Percentiles rank a stretch among this genome's conserved stretches.
phyloP scores from a whole-genome alignment of 2,113 vertebrate species.

The Rattus rattus region DNA sequence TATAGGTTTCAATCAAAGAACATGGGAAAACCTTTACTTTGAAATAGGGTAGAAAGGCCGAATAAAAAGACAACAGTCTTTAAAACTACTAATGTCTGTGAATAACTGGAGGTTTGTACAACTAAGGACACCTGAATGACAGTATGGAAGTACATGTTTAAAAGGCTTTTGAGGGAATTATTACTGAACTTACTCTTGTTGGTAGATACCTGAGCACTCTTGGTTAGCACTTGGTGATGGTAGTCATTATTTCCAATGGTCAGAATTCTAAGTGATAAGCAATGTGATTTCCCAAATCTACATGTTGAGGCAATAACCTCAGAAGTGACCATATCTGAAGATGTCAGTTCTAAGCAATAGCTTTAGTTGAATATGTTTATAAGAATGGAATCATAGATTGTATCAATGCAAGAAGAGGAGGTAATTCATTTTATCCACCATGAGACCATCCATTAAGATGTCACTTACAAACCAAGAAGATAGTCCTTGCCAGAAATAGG shows the following conservation, averaged over 20 bases:
- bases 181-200: not conserved
- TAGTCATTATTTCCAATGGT: not conserved
- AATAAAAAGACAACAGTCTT: not conserved
- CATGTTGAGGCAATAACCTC: not conserved
- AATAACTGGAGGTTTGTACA: not conserved
- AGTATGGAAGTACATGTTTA: not conserved
- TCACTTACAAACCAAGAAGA: too few relatives aligned
- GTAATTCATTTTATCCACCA: not conserved
- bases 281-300: not conserved
- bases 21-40: not conserved
- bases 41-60: not conserved
- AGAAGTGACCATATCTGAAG: not conserved
- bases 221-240: too few relatives aligned
- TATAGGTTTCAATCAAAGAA: not conserved
- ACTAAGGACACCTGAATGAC: not conserved
- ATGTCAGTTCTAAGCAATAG: not conserved
- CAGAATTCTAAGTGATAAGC: rapidly evolving
- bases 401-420: not conserved
- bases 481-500: not conserved
- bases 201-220: not conserved
- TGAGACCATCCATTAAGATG: not conserved
- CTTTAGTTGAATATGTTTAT: not conserved
- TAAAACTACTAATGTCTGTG: not conserved
- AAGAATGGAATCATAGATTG: not conserved
- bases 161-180: not conserved